phyloP scores from a whole-genome alignment of 1,140 invertebrate genomes.

The Neuroterus valhalla region DNA sequence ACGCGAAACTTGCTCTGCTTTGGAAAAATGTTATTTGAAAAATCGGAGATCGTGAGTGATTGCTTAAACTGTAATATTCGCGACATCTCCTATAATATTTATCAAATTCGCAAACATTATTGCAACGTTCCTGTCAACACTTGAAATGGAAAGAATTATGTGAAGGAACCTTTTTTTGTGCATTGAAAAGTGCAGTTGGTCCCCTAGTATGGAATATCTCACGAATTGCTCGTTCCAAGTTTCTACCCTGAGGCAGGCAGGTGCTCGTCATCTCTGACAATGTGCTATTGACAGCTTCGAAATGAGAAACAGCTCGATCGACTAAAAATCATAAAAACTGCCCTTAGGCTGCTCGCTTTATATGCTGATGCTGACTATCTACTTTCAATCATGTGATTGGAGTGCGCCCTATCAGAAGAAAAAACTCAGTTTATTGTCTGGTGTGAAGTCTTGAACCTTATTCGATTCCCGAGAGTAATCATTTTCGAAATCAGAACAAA shows the following conservation, averaged over 20 bases:
- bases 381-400: neutral
- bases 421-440: neutral
- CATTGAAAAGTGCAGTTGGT: too few species aligned
- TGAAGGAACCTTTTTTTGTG: too few species aligned
- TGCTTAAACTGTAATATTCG: too few species aligned
- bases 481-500: neutral
- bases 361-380: neutral
- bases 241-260: slow-evolving; percentile 40
- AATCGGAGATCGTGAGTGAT: too few species aligned
- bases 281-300: slow-evolving; percentile 50
- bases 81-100: too few species aligned
- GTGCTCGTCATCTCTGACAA: slow-evolving; percentile 51
- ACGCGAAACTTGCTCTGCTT: neutral
- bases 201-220: slow-evolving; percentile 25
- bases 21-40: too few species aligned
- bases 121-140: too few species aligned
- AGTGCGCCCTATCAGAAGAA: neutral
- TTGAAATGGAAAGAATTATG: too few species aligned
- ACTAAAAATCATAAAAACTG: slow-evolving; percentile 46
- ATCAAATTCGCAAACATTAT: too few species aligned
- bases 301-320: slow-evolving; percentile 52
- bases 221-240: slow-evolving; percentile 30
- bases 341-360: slow-evolving; percentile 2
- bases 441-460: neutral
- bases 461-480: neutral